phyloP scores from a whole-genome alignment of 1,140 invertebrate genomes.

The Manduca sexta region DNA sequence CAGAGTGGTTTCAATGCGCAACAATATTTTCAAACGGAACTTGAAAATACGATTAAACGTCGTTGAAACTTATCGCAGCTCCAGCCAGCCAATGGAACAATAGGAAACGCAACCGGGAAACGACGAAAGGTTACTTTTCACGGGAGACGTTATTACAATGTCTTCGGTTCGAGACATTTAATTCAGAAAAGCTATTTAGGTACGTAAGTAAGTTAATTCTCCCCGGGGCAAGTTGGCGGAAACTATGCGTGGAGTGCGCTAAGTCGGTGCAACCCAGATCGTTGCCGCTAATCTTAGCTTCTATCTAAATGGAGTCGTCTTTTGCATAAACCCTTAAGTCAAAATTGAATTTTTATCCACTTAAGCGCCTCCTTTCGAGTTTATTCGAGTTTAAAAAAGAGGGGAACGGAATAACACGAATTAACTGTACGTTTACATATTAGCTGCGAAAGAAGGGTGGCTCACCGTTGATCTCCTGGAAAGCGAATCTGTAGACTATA shows the following conservation, averaged over 20 bases:
- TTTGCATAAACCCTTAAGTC: constrained; percentile 39
- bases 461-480: constrained; percentile 92
- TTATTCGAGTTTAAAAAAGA: background rate
- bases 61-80: constrained; percentile 21
- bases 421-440: no score
- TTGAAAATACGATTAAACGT: constrained; percentile 21
- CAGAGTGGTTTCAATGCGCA: no score
- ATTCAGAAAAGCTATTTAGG: constrained; percentile 52
- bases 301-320: constrained; percentile 42
- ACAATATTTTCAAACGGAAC: constrained; percentile 9
- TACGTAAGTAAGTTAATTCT: constrained; percentile 57
- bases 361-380: constrained; percentile 27
- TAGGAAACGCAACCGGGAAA: constrained; percentile 25
- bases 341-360: constrained; percentile 49
- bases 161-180: constrained; percentile 36
- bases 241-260: constrained; percentile 38
- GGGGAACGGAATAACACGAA: background rate
- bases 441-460: background rate
- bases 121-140: constrained; percentile 32
- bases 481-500: constrained; percentile 98
- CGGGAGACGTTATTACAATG: constrained; percentile 37
- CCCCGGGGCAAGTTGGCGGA: constrained; percentile 32
- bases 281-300: constrained; percentile 35
- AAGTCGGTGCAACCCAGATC: constrained; percentile 36
- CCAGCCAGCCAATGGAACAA: constrained; percentile 31